Conservation (phyloP, 1,140 invertebrate genomes). For the Oryctes rhinoceros region DNA sequence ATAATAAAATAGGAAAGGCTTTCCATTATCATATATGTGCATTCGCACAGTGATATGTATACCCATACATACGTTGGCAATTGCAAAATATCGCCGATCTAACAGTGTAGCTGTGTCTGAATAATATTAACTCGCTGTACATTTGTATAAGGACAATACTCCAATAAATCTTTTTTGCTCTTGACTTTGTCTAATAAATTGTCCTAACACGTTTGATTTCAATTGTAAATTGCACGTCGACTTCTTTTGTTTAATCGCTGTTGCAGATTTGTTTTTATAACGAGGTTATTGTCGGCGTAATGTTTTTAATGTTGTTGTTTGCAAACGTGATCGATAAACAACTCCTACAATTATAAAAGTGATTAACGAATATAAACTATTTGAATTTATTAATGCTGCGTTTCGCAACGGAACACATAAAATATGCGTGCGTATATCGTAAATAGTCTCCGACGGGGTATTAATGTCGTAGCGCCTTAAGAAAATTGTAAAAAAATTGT, state of each 20-base stretch:
- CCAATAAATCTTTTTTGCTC: constrained; percentile 29
- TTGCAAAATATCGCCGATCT: background rate
- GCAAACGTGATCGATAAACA: constrained; percentile 22
- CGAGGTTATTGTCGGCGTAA: constrained; percentile 23
- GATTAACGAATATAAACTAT: constrained; percentile 13
- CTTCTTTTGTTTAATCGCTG: constrained; percentile 24
- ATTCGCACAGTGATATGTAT: too few relatives aligned
- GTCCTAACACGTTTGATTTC: constrained; percentile 30
- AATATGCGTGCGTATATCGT: too few relatives aligned
- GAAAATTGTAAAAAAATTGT: too few relatives aligned
- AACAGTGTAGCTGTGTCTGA: background rate
- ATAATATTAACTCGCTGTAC: background rate
- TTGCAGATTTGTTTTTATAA: background rate
- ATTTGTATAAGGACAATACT: constrained; percentile 5
- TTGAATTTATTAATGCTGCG: background rate
- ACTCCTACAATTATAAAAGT: constrained; percentile 12
- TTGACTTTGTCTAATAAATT: constrained; percentile 31
- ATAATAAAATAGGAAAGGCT: too few relatives aligned
- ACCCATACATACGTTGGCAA: background rate
- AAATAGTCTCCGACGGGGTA: too few relatives aligned
- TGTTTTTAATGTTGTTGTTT: constrained; percentile 6
- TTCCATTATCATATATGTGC: too few relatives aligned
- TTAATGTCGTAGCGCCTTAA: too few relatives aligned
- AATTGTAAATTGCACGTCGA: constrained; percentile 2
- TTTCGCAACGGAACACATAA: too few relatives aligned